A percentile compares a stretch with the other conserved stretches of the same genome.
Evolutionary conservation across 2,797 vertebrate genomes (phyloP).

Genomic region (Percopsis omiscomaycus): DNA sequence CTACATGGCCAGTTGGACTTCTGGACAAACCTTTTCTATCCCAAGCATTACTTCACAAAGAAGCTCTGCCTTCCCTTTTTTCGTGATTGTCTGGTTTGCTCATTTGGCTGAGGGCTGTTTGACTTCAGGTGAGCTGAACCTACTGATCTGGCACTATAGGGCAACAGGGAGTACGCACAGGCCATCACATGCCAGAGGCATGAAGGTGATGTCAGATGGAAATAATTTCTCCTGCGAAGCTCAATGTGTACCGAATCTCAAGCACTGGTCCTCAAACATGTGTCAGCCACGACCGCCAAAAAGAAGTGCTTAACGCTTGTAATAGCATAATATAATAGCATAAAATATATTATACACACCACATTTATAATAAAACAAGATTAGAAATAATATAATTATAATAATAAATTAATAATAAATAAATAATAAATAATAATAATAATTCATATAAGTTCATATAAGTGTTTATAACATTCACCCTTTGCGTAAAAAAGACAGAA

Average conservation of each 20-base stretch:
- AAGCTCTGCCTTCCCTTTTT: neutral
- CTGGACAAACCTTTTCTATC: neutral
- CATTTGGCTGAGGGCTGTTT: conserved; percentile 3
- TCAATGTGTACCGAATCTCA: neutral
- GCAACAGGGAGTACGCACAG: neutral
- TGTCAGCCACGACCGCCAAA: no score
- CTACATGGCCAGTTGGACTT: neutral
- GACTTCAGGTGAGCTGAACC: neutral
- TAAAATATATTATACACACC: no score
- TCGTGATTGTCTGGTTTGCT: neutral
- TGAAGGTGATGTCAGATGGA: conserved; percentile 1
- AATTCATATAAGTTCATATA: no score
- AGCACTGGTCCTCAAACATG: no score
- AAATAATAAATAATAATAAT: no score
- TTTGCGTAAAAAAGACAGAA: no score
- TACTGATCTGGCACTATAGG: neutral
- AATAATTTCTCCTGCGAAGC: neutral
- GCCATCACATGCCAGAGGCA: neutral
- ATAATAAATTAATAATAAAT: no score
- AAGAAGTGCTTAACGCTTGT: no score
- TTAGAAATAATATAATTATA: no score
- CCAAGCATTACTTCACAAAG: neutral
- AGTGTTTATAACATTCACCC: no score
- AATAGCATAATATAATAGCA: no score
- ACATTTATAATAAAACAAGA: no score